phyloP scores from a whole-genome alignment of 2,888 invertebrate genomes.

The Lasioglossum calceatum region DNA sequence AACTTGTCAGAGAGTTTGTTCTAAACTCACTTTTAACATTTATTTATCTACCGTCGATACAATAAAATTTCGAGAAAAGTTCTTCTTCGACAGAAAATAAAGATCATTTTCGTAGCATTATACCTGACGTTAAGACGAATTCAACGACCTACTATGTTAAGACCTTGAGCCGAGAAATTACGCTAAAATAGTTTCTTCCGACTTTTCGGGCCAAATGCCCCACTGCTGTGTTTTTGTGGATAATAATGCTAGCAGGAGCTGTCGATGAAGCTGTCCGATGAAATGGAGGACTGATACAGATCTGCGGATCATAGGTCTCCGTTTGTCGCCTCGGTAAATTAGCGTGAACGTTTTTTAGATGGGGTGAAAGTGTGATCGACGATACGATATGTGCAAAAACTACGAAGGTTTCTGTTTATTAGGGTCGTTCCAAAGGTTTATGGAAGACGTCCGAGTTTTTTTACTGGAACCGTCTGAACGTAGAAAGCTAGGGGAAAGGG shows the following conservation, averaged over 20 bases:
- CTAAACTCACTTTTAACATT: no score
- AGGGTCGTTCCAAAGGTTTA: slow-evolving; percentile 8
- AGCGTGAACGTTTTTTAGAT: background rate
- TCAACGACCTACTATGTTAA: no score
- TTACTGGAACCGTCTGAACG: slow-evolving; percentile 35
- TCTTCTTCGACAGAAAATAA: no score
- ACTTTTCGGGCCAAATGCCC: no score
- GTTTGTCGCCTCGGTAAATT: background rate
- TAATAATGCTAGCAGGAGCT: background rate
- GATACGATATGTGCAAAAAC: background rate
- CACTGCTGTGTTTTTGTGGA: no score
- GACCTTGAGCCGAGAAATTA: no score
- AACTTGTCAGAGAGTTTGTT: no score
- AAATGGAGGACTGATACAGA: background rate
- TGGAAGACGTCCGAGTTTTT: background rate
- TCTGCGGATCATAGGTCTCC: background rate
- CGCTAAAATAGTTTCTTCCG: no score
- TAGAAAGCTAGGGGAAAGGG: slow-evolving; percentile 52
- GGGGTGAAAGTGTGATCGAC: background rate
- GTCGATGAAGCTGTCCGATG: background rate
- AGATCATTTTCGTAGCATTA: no score
- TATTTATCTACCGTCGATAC: no score
- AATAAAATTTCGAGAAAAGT: no score
- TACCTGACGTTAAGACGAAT: no score
- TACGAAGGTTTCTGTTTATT: slow-evolving; percentile 5